Evolutionary conservation across 2,797 vertebrate species (phyloP), one percentile per base, ranked within the genome.

Genomic region (Poeciliopsis paucimaculata): DNA sequence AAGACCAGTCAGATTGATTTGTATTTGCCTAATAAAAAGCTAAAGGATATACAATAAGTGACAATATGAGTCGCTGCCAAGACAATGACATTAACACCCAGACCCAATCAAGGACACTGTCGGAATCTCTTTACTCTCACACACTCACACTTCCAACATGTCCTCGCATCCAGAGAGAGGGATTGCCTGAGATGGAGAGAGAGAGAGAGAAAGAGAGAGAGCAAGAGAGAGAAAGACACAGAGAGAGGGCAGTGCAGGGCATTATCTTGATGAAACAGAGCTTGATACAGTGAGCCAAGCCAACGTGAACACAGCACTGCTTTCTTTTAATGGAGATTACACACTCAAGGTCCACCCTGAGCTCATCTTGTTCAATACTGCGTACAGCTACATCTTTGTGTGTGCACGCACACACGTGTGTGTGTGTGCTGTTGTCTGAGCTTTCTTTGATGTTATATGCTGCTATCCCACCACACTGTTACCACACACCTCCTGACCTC

Each of bases 201-300:
- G 64, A 75, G 49, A 77, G 16, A 81, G 81, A 84, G 16, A 49
- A 15, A 18, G 49, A 77, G 13, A 81, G 81, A 60, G 46, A 51
- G 47, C 66, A 77, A 76, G 23, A 55, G 8, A 26, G 53, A 55
- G 53, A 49, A 49, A 49, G 47, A 49, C 47, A 49, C 47, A 49
- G 47, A 49, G 47, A 49, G 47, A 7, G 26, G 66, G 55, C 76
- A 77, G 82, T 73, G 75, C 78, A 78, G 84, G 87, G 84, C 93
- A 96, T 95, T 95, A 96, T 95, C 95, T 94, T 94, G 92, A 95
- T 94, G 93, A 92, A 94, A 92, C 88, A 86, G 47, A 85, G 92
- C 89, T 93, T 91, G 87, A 90, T 85, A 81, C 79, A 72, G 82
- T 90, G 89, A 83, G 82, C 77, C 28, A 81, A 92, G 92, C 94